Conservation (phyloP, 2,797 vertebrate genomes). For the Oreortyx pictus region DNA sequence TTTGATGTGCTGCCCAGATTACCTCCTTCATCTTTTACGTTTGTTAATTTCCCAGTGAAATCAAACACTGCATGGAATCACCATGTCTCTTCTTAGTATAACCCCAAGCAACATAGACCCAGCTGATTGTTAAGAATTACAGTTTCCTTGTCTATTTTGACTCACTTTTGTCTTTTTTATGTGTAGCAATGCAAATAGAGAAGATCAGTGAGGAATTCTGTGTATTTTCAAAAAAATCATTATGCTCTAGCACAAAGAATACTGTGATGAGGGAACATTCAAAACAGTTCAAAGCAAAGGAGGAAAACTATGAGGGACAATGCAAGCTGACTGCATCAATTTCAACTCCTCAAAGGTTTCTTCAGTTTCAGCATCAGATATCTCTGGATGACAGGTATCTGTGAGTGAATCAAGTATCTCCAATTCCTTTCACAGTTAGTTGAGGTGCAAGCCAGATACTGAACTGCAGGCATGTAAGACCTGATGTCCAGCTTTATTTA, state of each 20-base stretch:
- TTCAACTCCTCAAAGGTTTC: neutral
- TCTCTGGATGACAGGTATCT: neutral
- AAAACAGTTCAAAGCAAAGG: neutral
- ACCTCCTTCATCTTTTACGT: conserved; percentile 43
- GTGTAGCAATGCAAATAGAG: neutral
- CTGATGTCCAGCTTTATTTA: neutral
- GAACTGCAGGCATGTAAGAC: neutral
- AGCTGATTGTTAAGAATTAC: neutral
- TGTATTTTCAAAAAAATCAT: neutral
- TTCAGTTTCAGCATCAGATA: neutral
- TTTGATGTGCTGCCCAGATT: conserved; percentile 57
- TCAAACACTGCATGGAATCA: neutral
- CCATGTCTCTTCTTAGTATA: neutral
- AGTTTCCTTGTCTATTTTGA: conserved; percentile 2
- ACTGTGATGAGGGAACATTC: neutral
- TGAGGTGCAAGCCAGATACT: rapidly evolving
- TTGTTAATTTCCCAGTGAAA: conserved; percentile 44
- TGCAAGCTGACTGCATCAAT: neutral
- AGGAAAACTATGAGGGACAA: neutral
- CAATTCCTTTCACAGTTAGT: neutral
- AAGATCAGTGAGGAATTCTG: neutral
- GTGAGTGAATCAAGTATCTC: neutral
- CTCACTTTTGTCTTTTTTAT: neutral
- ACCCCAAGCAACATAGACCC: neutral
- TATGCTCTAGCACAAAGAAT: neutral